Base-by-base conservation (phyloP, 2,888 invertebrate genomes). In the Thelaira solivaga region DNA sequence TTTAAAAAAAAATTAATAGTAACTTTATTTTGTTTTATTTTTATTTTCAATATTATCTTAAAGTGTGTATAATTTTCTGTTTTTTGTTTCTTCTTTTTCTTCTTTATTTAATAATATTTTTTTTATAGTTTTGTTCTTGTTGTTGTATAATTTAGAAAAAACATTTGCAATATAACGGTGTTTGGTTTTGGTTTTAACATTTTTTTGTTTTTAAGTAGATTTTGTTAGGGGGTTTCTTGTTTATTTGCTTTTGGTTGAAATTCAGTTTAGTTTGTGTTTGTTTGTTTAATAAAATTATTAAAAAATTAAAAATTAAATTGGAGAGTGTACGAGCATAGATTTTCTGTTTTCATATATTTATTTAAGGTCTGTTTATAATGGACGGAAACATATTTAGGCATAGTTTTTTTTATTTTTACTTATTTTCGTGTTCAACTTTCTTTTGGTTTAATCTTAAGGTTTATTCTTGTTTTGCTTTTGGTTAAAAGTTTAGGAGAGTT, bases 321-420 rank as follows among this genome's bases (percentile, higher is more conserved):
- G 13, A 13, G 20, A 36, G 36, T 49, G 62, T 64, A 39, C 47
- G 72, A 72, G 55, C 67, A 77, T 72, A 76, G 47, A n/a, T 67
- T 61, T 49, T 20, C 11, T 39, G 47, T 51, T 65, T 71, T 64
- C 57, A 83, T 85, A 86, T 83, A 86, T 86, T 85, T 83, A 85
- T 85, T 87, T 88, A 88, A 88, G 88, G 88, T 88, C 88, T 88
- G 88, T 85, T 88, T 88, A 88, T 88, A 88, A 88, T 88, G 88
- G 88, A 88, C 88, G 88, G 88, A 88, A 88, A 88, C 86, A 87
- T 86, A 87, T 87, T 80, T 87, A 86, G 86, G 86, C 86, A 85
- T 86, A 72, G 73, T 75, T 76, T 73, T 80, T 71, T 68, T 65
- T n/a, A n/a, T n/a, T n/a, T n/a, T n/a, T n/a, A n/a, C n/a, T n/a